Base-by-base conservation (phyloP, 1,140 invertebrate genomes). In the Drosophila willistoni region DNA sequence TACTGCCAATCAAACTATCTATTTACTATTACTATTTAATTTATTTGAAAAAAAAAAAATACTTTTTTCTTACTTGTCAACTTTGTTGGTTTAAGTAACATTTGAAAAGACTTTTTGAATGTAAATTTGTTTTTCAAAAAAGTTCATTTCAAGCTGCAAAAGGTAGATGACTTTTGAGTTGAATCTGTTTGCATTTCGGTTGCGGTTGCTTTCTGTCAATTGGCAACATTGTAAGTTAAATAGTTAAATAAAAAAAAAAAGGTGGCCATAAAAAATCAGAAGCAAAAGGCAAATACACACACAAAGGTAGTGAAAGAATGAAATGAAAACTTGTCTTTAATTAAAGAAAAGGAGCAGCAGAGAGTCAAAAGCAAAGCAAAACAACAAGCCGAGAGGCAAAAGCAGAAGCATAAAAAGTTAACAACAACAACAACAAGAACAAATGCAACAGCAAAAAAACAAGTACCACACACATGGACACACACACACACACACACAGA, bases 301-400 rank as follows among this genome's bases (percentile, higher is more conserved):
- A 36, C 33, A 19, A n/a, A 10, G 34, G 4, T 41, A 55, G 7
- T 61, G 65, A 83, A 77, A 80, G 80, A 85, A 75, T 87, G 77
- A 80, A 80, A 84, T 89, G 77, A 81, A 87, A 84, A 87, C 84
- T 80, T 73, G 84, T 89, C 74, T 87, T 87, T 87, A 89, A 87
- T 87, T 89, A 89, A 83, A 81, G 83, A 77, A 87, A 80, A 74
- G 84, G 70, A 83, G 80, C 55, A 64, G 64, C 62, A 44, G 25
- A 73, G 57, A 57, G 51, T 34, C 60, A 69, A 75, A 29, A 68
- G 56, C 63, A 60, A 44, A 63, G 61, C 61, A 74, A 56, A 64
- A 56, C 57, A 65, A 34, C 41, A 62, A 51, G 68, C 64, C 55
- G 59, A 64, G 64, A 62, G 62, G 64, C 51, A 34, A 65, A 61